Conservation (phyloP, 1,140 invertebrate species). For the Euschistus heros region DNA sequence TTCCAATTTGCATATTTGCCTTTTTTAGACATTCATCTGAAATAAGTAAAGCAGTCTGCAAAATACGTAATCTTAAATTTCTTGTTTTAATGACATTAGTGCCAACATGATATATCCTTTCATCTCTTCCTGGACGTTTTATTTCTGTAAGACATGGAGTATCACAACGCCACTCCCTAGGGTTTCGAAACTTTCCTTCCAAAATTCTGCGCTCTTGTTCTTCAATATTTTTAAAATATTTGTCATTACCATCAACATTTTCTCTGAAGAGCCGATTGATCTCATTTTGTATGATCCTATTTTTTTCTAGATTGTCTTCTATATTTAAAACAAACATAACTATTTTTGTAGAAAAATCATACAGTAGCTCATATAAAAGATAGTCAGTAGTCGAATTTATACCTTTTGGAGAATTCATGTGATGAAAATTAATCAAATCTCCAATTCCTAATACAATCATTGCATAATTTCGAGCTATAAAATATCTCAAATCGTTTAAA, state of each 20-base stretch:
- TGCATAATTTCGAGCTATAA: background rate
- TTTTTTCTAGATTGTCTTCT: background rate
- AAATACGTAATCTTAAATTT: background rate
- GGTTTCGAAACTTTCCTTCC: background rate
- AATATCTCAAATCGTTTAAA: conserved; percentile 7
- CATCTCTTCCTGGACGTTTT: conserved; percentile 5
- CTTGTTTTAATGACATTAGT: background rate
- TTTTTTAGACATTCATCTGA: background rate
- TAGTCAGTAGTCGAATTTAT: background rate
- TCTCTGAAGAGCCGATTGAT: background rate
- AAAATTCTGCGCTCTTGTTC: background rate
- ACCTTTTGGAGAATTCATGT: background rate
- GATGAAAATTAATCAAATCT: background rate
- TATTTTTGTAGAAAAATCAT: conserved; percentile 7
- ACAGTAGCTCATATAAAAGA: background rate
- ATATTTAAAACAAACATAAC: background rate
- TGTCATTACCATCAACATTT: background rate
- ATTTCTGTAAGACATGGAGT: background rate
- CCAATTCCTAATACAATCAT: background rate
- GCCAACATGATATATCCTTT: background rate
- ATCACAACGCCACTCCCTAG: background rate
- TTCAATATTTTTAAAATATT: background rate
- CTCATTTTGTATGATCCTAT: background rate
- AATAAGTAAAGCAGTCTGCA: background rate
- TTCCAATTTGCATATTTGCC: conserved; percentile 1